Evolutionary conservation across 2,797 vertebrate species (phyloP).

Genomic region (Brachyrhaphis roseni): DNA sequence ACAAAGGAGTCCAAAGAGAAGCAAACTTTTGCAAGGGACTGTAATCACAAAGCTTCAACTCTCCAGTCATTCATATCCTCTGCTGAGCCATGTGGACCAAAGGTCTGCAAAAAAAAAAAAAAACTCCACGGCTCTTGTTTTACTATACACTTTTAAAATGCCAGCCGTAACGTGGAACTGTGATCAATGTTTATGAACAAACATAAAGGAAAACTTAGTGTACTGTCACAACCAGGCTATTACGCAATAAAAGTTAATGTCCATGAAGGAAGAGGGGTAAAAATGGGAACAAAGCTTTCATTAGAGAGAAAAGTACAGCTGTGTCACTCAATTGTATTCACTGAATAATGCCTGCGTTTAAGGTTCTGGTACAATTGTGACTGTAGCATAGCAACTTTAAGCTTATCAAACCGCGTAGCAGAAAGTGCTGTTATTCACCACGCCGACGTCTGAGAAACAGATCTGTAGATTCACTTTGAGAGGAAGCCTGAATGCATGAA

Average conservation of each 20-base stretch:
- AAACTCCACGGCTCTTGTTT: conserved; percentile 68
- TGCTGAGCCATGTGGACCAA: conserved; percentile 12
- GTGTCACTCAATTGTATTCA: conserved; percentile 60
- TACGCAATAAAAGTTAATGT: conserved; percentile 80
- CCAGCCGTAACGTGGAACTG: conserved; percentile 60
- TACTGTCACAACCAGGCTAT: conserved; percentile 72
- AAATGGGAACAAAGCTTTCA: conserved; percentile 71
- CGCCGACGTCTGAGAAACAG: conserved; percentile 39
- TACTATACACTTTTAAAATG: conserved; percentile 69
- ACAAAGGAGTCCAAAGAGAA: neutral
- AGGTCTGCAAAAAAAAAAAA: conserved; percentile 10
- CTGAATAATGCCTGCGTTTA: conserved; percentile 46
- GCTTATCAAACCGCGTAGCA: conserved; percentile 14
- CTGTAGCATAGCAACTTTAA: conserved; percentile 41
- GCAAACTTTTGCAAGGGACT: neutral
- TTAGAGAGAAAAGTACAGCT: conserved; percentile 75
- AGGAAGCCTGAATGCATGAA: conserved; percentile 58
- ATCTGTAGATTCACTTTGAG: conserved; percentile 50
- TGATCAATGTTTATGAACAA: conserved; percentile 77
- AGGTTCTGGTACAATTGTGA: conserved; percentile 28
- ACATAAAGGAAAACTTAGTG: conserved; percentile 76
- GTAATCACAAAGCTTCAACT: conserved; percentile 30
- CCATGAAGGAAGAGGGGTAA: conserved; percentile 65
- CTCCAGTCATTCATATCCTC: conserved; percentile 8
- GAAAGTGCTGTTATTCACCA: conserved; percentile 52